Base-by-base conservation (phyloP, 1,140 invertebrate species). In the Drosophila pallidifrons region DNA sequence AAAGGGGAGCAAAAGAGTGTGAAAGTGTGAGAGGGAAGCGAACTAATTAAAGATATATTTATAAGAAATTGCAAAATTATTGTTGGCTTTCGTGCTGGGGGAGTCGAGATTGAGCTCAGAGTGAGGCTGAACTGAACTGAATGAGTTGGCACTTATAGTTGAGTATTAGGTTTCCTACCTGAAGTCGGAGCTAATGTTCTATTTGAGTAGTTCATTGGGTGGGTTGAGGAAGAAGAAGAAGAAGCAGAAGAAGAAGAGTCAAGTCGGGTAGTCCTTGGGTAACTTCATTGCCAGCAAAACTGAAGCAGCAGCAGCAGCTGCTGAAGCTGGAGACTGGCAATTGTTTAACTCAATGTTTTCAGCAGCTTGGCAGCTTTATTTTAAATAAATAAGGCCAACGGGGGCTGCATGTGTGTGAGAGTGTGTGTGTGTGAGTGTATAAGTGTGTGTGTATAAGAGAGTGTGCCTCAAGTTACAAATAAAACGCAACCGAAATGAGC, bases 401-500 rank as follows among this genome's bases (percentile, higher is more conserved):
- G 20, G 20, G 20, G 46, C 55, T 59, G 46, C 51, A 11, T 51
- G 11, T 57, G 16, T 49, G 45, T 43, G n/a, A 54, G 35, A 38
- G 49, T 4, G 13, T 55, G 68, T 46, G 49, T 32, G 20, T 46
- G 49, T 13, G 47, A 35, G 38, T 38, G 35, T 38, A 38, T 38
- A 38, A 41, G 38, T 61, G 16, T 58, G 60, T 58, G 49, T 65
- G 38, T 60, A 25, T 25, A 32, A 8, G 35, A 10, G 51, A 47
- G 65, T 70, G 75, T 76, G 82, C 83, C 70, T 88, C 73, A 83
- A 89, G 85, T 88, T 89, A 88, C 85, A 88, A 89, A 88, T 88
- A 88, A 89, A 88, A 88, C 85, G 80, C 83, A 89, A 88, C 83
- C 85, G 64, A 88, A 88, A 88, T 89, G 85, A 88, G 83, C 83